Base-by-base conservation (phyloP, 1,140 invertebrate genomes). In the Drosophila kanapiae region DNA sequence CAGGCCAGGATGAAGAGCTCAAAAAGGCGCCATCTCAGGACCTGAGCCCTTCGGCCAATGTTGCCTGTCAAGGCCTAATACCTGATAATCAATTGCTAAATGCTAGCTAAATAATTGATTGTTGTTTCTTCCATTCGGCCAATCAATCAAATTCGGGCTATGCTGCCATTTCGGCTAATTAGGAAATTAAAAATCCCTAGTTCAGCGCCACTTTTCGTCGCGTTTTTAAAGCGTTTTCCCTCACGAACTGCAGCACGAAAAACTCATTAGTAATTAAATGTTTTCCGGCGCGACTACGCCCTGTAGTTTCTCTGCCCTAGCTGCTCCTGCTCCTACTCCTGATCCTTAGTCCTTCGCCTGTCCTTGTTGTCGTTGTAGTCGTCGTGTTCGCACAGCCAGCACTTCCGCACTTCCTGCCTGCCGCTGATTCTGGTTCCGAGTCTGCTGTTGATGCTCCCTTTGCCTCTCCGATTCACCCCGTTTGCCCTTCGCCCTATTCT, bases 251-350 rank as follows among this genome's bases (percentile, higher is more conserved):
- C 85, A 81, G 84, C 76, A 80, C 72, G 83, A 70, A 81, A 87
- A 87, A 84, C 84, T 87, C 84, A 90, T 87, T 87, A 87, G 85
- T 87, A 87, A 87, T 87, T 87, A 87, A 87, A 87, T 87, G 87
- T 81, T 87, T 87, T 87, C 84, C 84, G 83, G 58, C 63, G 76
- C 84, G 80, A 68, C 80, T 78, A 88, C 74, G 85, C 72, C 78
- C 84, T 54, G 84, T 88, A 87, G 84, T 87, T 88, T 84, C 84
- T 83, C 58, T 61, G 58, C 40, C 57, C 57, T 14, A 43, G 37
- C 63, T 29, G 38, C 6, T 51, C 29, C 42, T 23, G 31, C 38
- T 35, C 42, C 38, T 40, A 27, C 49, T 67, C 29, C 53, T 56
- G 13, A 47, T 67, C 49, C 43, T 35, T 29, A 13, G 11, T 40